These are phyloP conservation scores for Neoascia interrupta DNA, from an alignment of 2,888 invertebrate genomes.

Conservation along the genomic window DNA sequence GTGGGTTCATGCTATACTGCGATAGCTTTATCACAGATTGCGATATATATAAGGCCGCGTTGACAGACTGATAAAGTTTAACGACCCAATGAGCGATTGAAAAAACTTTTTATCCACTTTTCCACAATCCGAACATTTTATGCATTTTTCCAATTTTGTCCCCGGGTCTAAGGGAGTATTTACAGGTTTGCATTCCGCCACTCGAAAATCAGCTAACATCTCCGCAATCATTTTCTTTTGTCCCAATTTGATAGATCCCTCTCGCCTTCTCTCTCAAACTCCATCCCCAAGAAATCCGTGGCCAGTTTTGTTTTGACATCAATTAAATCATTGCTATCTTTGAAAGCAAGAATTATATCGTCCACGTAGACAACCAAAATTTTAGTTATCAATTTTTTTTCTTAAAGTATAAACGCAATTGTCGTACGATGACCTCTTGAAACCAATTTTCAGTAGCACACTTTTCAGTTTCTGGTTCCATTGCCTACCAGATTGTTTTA, in stretches of 20 bases:
- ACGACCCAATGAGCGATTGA: too few species aligned
- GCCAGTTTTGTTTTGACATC: conserved; percentile 6
- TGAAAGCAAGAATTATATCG: conserved; percentile 15
- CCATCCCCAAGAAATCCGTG: conserved; percentile 3
- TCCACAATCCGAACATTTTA: too few species aligned
- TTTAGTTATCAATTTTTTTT: background rate
- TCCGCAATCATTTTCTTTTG: background rate
- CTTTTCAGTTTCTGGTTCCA: conserved; percentile 17
- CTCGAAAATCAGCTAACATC: background rate
- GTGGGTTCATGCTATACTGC: conserved; percentile 12
- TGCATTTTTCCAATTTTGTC: too few species aligned
- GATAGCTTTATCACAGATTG: conserved; percentile 4
- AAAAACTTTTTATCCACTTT: too few species aligned
- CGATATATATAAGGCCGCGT: conserved; percentile 10
- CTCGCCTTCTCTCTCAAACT: conserved; percentile 5
- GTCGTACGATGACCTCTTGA: background rate
- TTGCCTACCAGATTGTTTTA: conserved; percentile 20
- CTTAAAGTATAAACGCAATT: background rate
- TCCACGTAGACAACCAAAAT: conserved; percentile 2
- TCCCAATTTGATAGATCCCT: background rate
- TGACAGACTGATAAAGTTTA: too few species aligned
- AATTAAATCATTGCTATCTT: background rate
- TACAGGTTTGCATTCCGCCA: background rate
- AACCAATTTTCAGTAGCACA: conserved; percentile 4
- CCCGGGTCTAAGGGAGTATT: too few species aligned